Conservation (phyloP, 1,140 invertebrate genomes). For the Drosophila tropicalis region DNA sequence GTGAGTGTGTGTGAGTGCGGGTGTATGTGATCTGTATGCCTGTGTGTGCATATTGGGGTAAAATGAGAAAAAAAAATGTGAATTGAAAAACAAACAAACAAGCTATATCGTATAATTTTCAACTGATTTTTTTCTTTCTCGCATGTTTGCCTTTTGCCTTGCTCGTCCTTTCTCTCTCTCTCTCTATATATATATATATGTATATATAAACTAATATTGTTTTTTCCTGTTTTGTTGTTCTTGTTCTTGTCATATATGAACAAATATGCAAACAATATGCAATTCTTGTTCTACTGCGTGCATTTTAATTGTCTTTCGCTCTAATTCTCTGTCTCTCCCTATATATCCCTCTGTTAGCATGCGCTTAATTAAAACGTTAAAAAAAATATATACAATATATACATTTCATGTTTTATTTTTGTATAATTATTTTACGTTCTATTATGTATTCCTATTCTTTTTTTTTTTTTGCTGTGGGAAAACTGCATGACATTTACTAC, state of each 20-base stretch:
- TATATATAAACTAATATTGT: slow-evolving; percentile 12
- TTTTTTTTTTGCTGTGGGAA: neutral
- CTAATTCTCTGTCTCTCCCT: slow-evolving; percentile 27
- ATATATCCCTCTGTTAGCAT: slow-evolving; percentile 58
- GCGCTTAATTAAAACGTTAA: slow-evolving; percentile 64
- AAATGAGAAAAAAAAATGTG: slow-evolving; percentile 41
- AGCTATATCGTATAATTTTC: slow-evolving; percentile 51
- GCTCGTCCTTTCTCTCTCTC: slow-evolving; percentile 37
- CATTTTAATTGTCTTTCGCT: slow-evolving; percentile 56
- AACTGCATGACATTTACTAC: neutral
- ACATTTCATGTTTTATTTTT: slow-evolving; percentile 34
- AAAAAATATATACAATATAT: slow-evolving; percentile 19
- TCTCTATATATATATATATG: neutral
- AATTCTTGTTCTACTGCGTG: slow-evolving; percentile 42
- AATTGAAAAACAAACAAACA: slow-evolving; percentile 51
- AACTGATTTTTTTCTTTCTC: slow-evolving; percentile 51
- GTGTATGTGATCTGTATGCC: slow-evolving; percentile 36
- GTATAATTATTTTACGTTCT: slow-evolving; percentile 35
- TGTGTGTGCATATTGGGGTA: slow-evolving; percentile 42
- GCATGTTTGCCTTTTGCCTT: slow-evolving; percentile 71
- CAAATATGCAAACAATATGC: slow-evolving; percentile 30
- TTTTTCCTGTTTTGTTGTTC: slow-evolving; percentile 6
- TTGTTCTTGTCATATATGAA: slow-evolving; percentile 18
- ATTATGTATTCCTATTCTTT: slow-evolving; percentile 21
- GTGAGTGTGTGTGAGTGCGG: slow-evolving; percentile 40